Conservation (phyloP, 1,140 invertebrate genomes). For the Chlorops oryzae region DNA sequence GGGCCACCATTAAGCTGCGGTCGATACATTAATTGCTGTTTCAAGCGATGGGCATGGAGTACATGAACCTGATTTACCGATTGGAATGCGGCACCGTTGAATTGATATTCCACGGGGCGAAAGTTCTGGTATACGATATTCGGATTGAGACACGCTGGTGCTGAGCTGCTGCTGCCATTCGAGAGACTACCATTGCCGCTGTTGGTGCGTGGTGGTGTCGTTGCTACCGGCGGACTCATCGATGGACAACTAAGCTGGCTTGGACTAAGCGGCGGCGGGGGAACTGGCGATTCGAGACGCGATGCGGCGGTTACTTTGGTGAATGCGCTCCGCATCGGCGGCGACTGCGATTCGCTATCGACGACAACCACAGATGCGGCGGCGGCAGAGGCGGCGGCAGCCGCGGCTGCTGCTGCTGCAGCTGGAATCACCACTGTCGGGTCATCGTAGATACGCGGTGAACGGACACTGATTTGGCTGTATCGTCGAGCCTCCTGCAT, state of each 20-base stretch:
- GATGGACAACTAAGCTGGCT: constrained; percentile 69
- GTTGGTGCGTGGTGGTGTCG: constrained; percentile 49
- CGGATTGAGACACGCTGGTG: constrained; percentile 48
- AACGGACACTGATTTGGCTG: constrained; percentile 33
- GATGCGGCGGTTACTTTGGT: constrained; percentile 63
- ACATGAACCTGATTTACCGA: constrained; percentile 43
- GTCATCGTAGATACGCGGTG: constrained; percentile 43
- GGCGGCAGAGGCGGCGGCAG: too few species aligned
- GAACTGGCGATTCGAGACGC: constrained; percentile 48
- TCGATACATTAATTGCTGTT: constrained; percentile 41
- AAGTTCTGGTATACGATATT: constrained; percentile 48
- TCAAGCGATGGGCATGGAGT: constrained; percentile 37
- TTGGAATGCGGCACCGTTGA: constrained; percentile 41
- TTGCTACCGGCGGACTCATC: constrained; percentile 62
- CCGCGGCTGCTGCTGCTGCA: too few species aligned
- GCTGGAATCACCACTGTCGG: constrained; percentile 35
- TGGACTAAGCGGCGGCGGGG: constrained; percentile 65
- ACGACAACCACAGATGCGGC: too few species aligned
- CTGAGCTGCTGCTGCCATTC: constrained; percentile 26
- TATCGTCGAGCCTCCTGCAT: constrained; percentile 38
- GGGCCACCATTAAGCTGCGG: constrained; percentile 16
- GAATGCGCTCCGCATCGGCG: constrained; percentile 63
- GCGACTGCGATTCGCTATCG: constrained; percentile 28
- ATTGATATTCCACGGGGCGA: constrained; percentile 42
- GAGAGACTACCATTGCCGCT: constrained; percentile 22